These are phyloP conservation scores for Cryptocheilus praepositus DNA, from an alignment of 2,888 invertebrate species.

Conservation along the genomic window DNA sequence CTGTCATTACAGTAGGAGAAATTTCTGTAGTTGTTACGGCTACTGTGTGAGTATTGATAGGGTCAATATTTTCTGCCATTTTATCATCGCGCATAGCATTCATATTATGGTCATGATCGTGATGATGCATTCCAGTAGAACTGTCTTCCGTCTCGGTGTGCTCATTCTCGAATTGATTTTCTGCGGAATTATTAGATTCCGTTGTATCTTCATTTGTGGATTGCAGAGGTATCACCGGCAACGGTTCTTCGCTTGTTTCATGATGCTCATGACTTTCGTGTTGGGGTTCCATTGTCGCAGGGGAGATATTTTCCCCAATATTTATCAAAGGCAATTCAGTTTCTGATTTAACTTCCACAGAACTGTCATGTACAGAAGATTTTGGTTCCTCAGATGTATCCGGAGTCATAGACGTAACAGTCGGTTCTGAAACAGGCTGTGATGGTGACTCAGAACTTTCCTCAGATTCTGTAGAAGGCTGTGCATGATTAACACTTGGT, in stretches of 20 bases:
- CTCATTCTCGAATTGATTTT: slow-evolving; percentile 1
- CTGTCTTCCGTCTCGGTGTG: background rate
- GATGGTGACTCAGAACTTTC: slow-evolving; percentile 53
- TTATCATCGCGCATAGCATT: slow-evolving; percentile 7
- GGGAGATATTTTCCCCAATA: background rate
- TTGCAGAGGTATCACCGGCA: slow-evolving; percentile 56
- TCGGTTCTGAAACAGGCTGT: slow-evolving; percentile 4
- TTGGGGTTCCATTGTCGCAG: slow-evolving; percentile 32
- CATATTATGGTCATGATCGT: background rate
- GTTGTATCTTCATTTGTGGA: slow-evolving; percentile 30
- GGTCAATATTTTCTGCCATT: too few species aligned
- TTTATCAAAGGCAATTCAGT: background rate
- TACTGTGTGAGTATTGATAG: too few species aligned
- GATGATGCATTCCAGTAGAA: too few species aligned
- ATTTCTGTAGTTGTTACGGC: too few species aligned
- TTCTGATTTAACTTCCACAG: background rate
- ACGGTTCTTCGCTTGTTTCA: slow-evolving; percentile 27
- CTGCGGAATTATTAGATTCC: slow-evolving; percentile 31
- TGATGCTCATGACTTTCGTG: slow-evolving; percentile 20
- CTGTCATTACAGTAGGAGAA: background rate
- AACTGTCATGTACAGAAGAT: too few species aligned
- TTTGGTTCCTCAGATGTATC: too few species aligned
- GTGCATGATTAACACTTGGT: background rate
- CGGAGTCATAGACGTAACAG: too few species aligned
- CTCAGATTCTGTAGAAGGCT: slow-evolving; percentile 52